Evolutionary conservation across 2,797 vertebrate genomes (phyloP).

Genomic region (Periophthalmus magnuspinnatus): DNA sequence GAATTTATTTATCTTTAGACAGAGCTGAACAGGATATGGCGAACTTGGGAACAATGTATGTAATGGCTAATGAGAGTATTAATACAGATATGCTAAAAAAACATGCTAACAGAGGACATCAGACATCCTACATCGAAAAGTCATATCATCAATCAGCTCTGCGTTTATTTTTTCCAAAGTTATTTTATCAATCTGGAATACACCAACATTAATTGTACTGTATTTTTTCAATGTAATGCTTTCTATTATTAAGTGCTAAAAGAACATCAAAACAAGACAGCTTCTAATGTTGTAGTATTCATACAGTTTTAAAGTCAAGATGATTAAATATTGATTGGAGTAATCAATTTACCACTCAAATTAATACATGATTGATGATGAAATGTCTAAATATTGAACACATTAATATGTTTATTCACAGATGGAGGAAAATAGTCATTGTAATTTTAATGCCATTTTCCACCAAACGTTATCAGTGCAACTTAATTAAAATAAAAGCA

Average conservation of each 20-base stretch:
- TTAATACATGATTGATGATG: background rate
- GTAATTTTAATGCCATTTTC: background rate
- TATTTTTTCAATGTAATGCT: background rate
- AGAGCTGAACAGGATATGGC: slow-evolving; percentile 18
- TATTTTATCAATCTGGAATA: background rate
- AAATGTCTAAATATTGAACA: background rate
- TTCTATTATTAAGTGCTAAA: background rate
- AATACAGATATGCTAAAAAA: background rate
- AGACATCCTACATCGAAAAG: too few relatives aligned
- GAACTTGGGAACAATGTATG: slow-evolving; percentile 34
- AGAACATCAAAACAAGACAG: background rate
- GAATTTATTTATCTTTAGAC: slow-evolving; percentile 41
- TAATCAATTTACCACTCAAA: background rate
- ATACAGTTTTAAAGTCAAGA: slow-evolving; percentile 1
- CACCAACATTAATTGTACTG: background rate
- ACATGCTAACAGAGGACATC: background rate
- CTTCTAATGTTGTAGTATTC: background rate
- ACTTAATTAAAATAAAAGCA: slow-evolving; percentile 2
- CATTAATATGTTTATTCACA: background rate
- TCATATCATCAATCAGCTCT: background rate
- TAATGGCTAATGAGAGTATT: background rate
- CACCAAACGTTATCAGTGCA: background rate
- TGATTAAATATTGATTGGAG: slow-evolving; percentile 1
- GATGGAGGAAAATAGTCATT: background rate
- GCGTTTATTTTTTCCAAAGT: background rate